Percentiles rank a stretch among this genome's conserved stretches.
Conservation (phyloP, 2,888 invertebrate species). For the Sarcophaga subvicina region DNA sequence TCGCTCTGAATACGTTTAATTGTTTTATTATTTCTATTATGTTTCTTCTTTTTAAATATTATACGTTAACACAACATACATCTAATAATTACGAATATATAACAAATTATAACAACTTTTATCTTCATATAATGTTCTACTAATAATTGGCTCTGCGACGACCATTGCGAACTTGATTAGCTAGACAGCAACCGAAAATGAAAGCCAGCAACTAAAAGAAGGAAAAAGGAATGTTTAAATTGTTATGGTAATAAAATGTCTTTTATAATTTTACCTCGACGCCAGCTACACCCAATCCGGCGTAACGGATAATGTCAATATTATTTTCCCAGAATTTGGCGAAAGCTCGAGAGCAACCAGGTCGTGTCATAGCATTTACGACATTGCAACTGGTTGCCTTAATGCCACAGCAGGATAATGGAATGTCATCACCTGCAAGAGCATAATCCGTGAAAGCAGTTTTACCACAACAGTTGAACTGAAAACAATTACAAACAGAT, state of each 20-base stretch:
- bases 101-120: background rate
- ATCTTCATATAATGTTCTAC: background rate
- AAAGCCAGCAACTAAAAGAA: slow-evolving; percentile 86
- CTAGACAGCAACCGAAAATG: slow-evolving; percentile 93
- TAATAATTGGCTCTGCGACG: slow-evolving; percentile 87
- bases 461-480: slow-evolving; percentile 79
- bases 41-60: no score
- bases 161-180: slow-evolving; percentile 92
- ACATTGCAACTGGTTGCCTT: slow-evolving; percentile 73
- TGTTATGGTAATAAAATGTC: no score
- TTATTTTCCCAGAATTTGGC: slow-evolving; percentile 81
- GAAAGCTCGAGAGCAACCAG: slow-evolving; percentile 75
- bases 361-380: slow-evolving; percentile 68
- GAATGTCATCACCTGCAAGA: slow-evolving; percentile 44
- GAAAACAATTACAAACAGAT: background rate
- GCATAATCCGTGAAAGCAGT: slow-evolving; percentile 74
- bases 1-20: no score
- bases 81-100: background rate
- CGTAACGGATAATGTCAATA: slow-evolving; percentile 84
- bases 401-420: slow-evolving; percentile 78
- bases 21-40: no score
- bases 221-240: background rate
- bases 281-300: slow-evolving; percentile 87
- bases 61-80: background rate
- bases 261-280: slow-evolving; percentile 83